Base-by-base conservation (phyloP, 2,888 invertebrate species). In the Drosophila mayaguana region DNA sequence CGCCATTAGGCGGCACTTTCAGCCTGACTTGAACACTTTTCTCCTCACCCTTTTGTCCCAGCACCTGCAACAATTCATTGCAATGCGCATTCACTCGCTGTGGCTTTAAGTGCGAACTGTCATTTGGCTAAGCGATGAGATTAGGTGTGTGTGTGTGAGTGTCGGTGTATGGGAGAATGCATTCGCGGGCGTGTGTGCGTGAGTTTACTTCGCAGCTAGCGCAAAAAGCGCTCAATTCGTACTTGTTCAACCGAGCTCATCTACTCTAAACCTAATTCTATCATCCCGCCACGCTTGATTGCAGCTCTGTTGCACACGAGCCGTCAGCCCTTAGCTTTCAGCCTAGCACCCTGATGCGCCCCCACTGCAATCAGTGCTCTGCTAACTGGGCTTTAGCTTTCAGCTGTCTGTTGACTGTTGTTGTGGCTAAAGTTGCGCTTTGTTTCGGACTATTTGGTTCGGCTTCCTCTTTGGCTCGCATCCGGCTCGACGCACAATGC, bases 51-150 rank as follows among this genome's bases (percentile, higher is more conserved):
- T 18, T 38, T 38, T 65, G 45, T 18, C 38, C 32, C 59, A 42
- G 28, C 53, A 59, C 32, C n/a, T 48, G 25, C 43, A 46, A 32
- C 75, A 62, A 72, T 75, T 71, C 59, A 71, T 65, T 71, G 50
- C 20, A 22, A 7, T 53, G 25, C 56, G 43, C 40, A 55, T 36
- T 45, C 51, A 42, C 42, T 8, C 54, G 60, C 65, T 63, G 53
- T n/a, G 60, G 70, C 53, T 59, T 72, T 68, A 72, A 86, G 81
- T 80, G 83, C 81, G 56, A 50, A 22, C 67, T 60, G 72, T 75
- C 78, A 78, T 87, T 83, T 81, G 70, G 57, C 69, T 74, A 82
- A 82, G 51, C 80, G 72, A 72, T 75, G 69, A 82, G 80, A 72
- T 66, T 75, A 18, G 2, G 16, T 25, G 22, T 38, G 25, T 8